These are phyloP conservation scores for Tetragnatha montana DNA, from an alignment of 2,888 invertebrate species.

Conservation along the genomic window DNA sequence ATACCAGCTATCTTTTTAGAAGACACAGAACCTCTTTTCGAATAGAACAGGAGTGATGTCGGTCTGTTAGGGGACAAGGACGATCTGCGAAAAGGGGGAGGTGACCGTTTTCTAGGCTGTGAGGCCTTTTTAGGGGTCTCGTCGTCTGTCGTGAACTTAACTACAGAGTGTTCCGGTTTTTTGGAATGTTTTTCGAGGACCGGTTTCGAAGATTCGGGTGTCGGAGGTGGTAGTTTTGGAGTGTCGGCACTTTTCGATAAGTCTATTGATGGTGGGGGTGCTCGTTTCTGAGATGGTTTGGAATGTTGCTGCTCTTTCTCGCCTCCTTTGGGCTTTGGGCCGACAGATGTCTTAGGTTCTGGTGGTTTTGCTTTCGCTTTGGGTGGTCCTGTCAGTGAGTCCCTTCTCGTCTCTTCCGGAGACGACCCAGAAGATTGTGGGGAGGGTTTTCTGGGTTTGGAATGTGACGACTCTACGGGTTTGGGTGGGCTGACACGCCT, in stretches of 20 bases:
- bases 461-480: conserved; percentile 33
- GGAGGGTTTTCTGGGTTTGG: conserved; percentile 21
- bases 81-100: conserved; percentile 46
- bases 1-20: conserved; percentile 57
- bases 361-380: background rate
- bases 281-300: conserved; percentile 13
- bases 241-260: background rate
- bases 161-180: background rate
- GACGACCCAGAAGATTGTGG: background rate
- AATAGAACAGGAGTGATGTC: conserved; percentile 37
- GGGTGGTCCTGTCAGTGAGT: background rate
- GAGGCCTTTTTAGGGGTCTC: conserved; percentile 8
- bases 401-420: background rate
- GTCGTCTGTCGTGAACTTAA: background rate
- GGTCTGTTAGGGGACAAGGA: conserved; percentile 50
- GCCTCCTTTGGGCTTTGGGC: background rate
- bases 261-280: background rate
- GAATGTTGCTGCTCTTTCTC: conserved; percentile 29
- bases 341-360: background rate
- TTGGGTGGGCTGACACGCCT: background rate
- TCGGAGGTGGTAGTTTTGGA: conserved; percentile 2
- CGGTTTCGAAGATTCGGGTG: background rate
- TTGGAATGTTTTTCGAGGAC: conserved; percentile 40
- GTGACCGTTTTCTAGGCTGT: conserved; percentile 40
- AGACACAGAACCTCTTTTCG: conserved; percentile 42